Conservation (phyloP, 2,797 vertebrate genomes). For the Ctenopoma kingsleyae region DNA sequence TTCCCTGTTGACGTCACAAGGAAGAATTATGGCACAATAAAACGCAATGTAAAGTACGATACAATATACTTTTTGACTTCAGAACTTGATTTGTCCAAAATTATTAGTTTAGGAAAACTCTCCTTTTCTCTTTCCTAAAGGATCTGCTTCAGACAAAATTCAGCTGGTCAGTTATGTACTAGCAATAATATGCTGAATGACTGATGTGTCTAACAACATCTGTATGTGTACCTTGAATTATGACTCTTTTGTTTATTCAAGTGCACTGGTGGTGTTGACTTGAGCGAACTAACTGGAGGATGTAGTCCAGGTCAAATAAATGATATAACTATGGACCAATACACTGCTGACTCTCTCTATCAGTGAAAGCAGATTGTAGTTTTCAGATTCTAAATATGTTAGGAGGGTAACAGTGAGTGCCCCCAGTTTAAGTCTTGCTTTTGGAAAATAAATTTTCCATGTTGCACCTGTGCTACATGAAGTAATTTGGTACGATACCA, state of each 20-base stretch:
- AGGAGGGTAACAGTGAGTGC: too few species aligned
- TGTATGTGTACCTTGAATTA: neutral
- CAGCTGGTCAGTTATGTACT: too few species aligned
- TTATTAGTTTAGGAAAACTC: too few species aligned
- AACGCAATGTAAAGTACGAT: neutral
- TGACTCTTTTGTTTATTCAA: neutral
- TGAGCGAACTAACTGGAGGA: neutral
- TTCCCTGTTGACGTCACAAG: neutral
- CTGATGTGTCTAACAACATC: neutral
- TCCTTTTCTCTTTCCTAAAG: too few species aligned
- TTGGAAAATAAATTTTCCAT: neutral
- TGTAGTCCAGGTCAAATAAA: neutral
- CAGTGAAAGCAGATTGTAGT: neutral
- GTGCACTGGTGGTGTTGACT: neutral
- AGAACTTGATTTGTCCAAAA: too few species aligned
- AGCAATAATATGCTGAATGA: neutral
- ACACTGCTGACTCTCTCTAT: neutral
- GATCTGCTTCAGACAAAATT: too few species aligned
- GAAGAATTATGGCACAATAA: neutral
- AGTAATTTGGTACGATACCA: too few species aligned
- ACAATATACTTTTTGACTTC: neutral
- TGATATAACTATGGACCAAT: neutral
- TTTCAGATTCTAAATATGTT: too few species aligned
- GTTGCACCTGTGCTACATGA: neutral
- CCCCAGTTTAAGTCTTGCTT: neutral